Conservation (phyloP, 2,888 invertebrate genomes). For the Conomelus anceps region DNA sequence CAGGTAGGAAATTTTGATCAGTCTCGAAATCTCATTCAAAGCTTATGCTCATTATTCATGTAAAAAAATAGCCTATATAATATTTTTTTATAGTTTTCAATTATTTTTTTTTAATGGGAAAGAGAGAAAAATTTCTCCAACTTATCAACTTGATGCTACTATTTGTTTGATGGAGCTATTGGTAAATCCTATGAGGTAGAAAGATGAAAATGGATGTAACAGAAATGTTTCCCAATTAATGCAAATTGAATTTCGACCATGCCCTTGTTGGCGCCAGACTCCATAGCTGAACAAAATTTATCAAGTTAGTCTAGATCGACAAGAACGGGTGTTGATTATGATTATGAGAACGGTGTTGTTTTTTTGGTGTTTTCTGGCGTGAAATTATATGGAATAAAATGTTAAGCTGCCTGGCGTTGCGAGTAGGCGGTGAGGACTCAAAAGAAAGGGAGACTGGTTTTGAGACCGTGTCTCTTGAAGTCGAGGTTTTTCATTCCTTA, state of each 20-base stretch:
- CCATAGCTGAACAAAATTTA: not conserved
- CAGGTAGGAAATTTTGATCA: too few relatives aligned
- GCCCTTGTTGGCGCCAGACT: not conserved
- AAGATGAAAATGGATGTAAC: not conserved
- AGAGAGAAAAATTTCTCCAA: too few relatives aligned
- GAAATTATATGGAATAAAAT: not conserved
- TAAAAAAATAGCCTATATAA: too few relatives aligned
- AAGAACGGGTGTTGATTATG: not conserved
- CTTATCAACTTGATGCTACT: too few relatives aligned
- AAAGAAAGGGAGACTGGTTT: not conserved
- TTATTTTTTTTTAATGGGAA: too few relatives aligned
- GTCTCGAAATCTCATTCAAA: too few relatives aligned
- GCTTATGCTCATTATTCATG: too few relatives aligned
- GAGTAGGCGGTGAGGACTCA: not conserved
- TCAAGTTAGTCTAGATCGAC: not conserved
- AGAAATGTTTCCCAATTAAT: not conserved
- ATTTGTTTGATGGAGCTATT: not conserved
- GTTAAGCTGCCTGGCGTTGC: not conserved
- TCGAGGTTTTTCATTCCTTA: not conserved
- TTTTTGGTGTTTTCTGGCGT: not conserved
- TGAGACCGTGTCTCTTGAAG: not conserved
- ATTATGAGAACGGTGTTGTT: not conserved
- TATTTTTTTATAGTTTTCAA: too few relatives aligned
- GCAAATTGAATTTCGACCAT: not conserved
- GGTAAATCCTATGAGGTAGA: not conserved